These are phyloP conservation scores for Varecia variegata DNA, from an alignment of 2,797 vertebrate genomes.

Conservation along the genomic window DNA sequence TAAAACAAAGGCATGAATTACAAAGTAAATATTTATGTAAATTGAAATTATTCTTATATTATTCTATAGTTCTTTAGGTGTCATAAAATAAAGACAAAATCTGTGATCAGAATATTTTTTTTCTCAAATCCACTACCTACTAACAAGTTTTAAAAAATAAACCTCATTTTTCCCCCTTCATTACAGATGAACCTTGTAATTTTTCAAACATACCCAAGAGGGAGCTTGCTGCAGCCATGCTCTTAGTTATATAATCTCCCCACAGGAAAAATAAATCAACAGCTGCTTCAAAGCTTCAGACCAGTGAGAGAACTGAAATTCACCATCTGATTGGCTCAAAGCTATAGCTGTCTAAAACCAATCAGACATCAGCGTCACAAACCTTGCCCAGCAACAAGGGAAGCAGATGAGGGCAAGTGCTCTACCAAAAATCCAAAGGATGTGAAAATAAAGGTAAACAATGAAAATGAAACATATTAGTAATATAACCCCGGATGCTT, in stretches of 20 bases:
- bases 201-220: constrained; percentile 73
- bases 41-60: constrained; percentile 31
- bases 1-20: constrained; percentile 38
- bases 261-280: constrained; percentile 75
- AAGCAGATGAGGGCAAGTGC: constrained; percentile 49
- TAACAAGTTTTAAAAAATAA: not conserved
- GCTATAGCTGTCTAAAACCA: constrained; percentile 62
- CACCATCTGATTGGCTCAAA: constrained; percentile 75
- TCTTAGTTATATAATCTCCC: constrained; percentile 60
- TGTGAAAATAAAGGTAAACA: not conserved
- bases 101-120: not conserved
- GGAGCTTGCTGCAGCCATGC: constrained; percentile 71
- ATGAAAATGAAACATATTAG: constrained; percentile 23
- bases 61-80: constrained; percentile 28
- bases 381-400: constrained; percentile 81
- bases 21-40: not conserved
- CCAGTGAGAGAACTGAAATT: constrained; percentile 6
- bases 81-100: constrained; percentile 2
- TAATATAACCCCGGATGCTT: not conserved
- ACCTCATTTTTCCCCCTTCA: not conserved
- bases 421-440: constrained; percentile 26
- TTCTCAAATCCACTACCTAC: not conserved
- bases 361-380: constrained; percentile 61
- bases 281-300: constrained; percentile 71
- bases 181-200: constrained; percentile 69